Percentiles rank a stretch among this genome's conserved stretches.
phyloP scores from a whole-genome alignment of 2,888 invertebrate genomes.

The Itoplectis maculator region DNA sequence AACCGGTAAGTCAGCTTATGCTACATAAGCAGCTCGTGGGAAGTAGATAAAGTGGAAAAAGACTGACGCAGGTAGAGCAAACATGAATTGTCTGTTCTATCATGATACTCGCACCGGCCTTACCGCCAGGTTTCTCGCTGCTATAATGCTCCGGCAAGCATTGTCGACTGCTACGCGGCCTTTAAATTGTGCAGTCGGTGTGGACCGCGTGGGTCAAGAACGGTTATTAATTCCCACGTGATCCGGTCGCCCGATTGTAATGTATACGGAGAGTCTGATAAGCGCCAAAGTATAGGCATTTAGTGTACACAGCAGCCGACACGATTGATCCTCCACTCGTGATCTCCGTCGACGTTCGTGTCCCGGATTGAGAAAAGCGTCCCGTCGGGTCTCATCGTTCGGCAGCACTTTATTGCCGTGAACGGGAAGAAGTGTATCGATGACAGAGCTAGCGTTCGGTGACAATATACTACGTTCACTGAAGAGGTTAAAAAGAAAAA shows the following conservation, averaged over 20 bases:
- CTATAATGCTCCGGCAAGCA: slow-evolving; percentile 17
- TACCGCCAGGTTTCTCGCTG: slow-evolving; percentile 12
- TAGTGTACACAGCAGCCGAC: slow-evolving; percentile 28
- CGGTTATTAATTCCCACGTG: slow-evolving; percentile 60
- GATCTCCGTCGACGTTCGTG: slow-evolving; percentile 41
- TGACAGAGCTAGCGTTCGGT: slow-evolving; percentile 26
- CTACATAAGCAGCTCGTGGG: slow-evolving; percentile 26
- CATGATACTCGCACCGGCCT: slow-evolving; percentile 10
- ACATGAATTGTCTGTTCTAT: slow-evolving; percentile 26
- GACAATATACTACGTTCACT: slow-evolving; percentile 25
- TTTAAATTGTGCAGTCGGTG: slow-evolving; percentile 39
- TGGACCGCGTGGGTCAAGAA: slow-evolving; percentile 40
- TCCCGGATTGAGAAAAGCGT: slow-evolving; percentile 11
- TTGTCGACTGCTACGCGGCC: slow-evolving; percentile 36
- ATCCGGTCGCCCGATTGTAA: slow-evolving; percentile 45
- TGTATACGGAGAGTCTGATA: not conserved
- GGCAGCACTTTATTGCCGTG: slow-evolving; percentile 12
- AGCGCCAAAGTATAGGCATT: slow-evolving; percentile 6
- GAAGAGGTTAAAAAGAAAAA: slow-evolving; percentile 5
- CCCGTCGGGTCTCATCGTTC: slow-evolving; percentile 28
- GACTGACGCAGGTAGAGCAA: slow-evolving; percentile 13
- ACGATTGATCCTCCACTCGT: slow-evolving; percentile 46
- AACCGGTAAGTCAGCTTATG: slow-evolving; percentile 5
- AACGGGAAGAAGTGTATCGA: slow-evolving; percentile 42
- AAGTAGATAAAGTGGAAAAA: slow-evolving; percentile 46